Evolutionary conservation across 2,113 vertebrate species (phyloP), one percentile per base, ranked within the genome.

Genomic region (Aldabrachelys gigantea): DNA sequence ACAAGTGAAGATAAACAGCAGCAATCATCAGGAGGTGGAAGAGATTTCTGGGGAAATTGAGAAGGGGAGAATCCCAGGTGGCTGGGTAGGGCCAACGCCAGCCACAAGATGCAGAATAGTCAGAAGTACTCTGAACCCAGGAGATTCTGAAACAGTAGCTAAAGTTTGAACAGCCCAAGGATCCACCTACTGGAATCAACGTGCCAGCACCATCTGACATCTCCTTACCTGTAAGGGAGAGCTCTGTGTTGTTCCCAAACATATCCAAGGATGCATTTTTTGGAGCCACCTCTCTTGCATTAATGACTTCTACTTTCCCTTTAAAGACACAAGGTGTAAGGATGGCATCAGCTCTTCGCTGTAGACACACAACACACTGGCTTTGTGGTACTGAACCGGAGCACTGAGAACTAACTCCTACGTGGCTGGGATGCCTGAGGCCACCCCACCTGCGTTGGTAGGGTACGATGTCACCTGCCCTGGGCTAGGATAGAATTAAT

Each of bases 201-300:
- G 52, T 19, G 85, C 24, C 10, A 82, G n/a, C 65, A 14, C 29
- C 38, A 50, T 2, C 24, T 62, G 6, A 4, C 29, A 19, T 84
- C 59, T 54, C 57, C 96, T 95, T 97, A 99, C 99, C 99, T 98
- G 91, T 98, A 89, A 87, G 94, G 6, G 99, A 98, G 59, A 99
- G 97, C 24, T 98, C 90, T 0, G 98, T 98, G 89, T 92, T 96
- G 93, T 98, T 99, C 27, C 98, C 97, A 97, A 99, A 99, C 99
- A 99, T 99, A 94, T 76, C 41, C 80, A 92, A 0, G 0, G 95
- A 92, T n/a, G 99, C 99, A 0, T 44, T 92, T 59, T 29, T 92
- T 4, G 99, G 99, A 10, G 99, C 99, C 6, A 96, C 98, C 94
- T 99, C 99, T 49, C 99, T 98, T n/a, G 99, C 99, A 59, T 99